Base-by-base conservation (phyloP, 2,888 invertebrate genomes). In the Loripinus fragilis region DNA sequence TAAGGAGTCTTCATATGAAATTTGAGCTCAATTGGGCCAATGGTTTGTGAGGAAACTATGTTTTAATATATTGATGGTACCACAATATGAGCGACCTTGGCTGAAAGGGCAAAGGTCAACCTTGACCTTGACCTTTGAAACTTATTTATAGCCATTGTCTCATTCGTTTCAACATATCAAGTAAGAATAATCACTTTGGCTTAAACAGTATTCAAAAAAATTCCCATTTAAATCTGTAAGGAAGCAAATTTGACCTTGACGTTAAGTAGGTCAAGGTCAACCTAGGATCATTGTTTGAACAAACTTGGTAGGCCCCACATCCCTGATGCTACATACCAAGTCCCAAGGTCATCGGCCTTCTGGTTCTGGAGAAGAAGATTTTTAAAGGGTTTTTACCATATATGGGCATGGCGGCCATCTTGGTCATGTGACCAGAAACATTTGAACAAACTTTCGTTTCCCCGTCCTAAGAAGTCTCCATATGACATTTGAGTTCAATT, bases 341-440 rank as follows among this genome's bases (percentile, higher is more conserved):
- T 3, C 7, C 28, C 52, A 52, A 20, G 20, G 25, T n/a, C 8
- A 10, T n/a, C 23, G 7, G 23, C n/a, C 20, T n/a, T n/a, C n/a
- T n/a, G n/a, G 52, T 52, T 28, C 52, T 52, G 52, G 52, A 52
- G 52, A 52, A 52, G 23, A 45, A 45, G 45, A 52, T 52, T 52
- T 52, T 52, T 52, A 28, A 52, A 28, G 25, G n/a, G 52, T 52
- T 52, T 52, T 52, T 52, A 5, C 52, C 52, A 25, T 52, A 52
- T 52, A 52, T 52, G 25, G 20, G 3, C 52, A 52, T 52, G 52
- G 52, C 52, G 52, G 52, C 52, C 25, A 28, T 52, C 25, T 52
- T 52, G 52, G 52, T 52, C 25, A 52, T 23, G 25, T 52, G 52
- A 52, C 52, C 52, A 3, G 25, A 8, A 52, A 3, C 52, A 12